Base-by-base conservation (phyloP, 2,797 vertebrate genomes). In the Columba guinea region DNA sequence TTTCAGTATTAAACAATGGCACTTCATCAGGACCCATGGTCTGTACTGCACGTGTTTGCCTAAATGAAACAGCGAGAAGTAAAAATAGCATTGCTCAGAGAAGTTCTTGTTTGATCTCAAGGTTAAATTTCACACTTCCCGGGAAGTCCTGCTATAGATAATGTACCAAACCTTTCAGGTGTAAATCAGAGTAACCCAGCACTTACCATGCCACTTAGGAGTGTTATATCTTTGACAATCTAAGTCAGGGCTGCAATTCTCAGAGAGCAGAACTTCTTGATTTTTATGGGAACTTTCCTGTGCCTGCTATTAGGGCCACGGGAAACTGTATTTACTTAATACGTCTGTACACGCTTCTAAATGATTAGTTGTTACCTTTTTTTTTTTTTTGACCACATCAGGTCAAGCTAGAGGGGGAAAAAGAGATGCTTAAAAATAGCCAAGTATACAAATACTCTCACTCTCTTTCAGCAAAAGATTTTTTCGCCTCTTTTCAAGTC, bases 1-100 rank as follows among this genome's bases (percentile, higher is more conserved):
- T 96, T 90, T 67, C 56, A 32, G 91, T 78, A 75, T 93, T 92
- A 89, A 94, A 94, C 90, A 94, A 94, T 52, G 35, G 69, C 86
- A 80, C 59, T 76, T 93, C 73, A 84, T 96, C 85, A 87, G 68
- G 70, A 76, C 63, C 1, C 3, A 48, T 17, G 28, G 77, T 62
- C 92, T 94, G 84, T 44, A 24, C 71, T 67, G 84, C 94, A 89
- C 1, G 2, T 90, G 91, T 93, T 92, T 82, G 67, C 62, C 63
- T 88, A 34, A 73, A 63, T 18, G 64, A 89, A 95, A 93, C 4
- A 41, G 41, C 80, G 53, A 78, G 73, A 44, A 62, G 41, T 64
- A 86, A 93, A 91, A 95, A 86, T 23, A 78, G 23, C n/a, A 34
- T 15, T 73, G 59, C 51, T 90, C 69, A 1, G 1, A 39, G 84